These are phyloP conservation scores for Aelia acuminata DNA, from an alignment of 2,888 invertebrate genomes.

Conservation along the genomic window DNA sequence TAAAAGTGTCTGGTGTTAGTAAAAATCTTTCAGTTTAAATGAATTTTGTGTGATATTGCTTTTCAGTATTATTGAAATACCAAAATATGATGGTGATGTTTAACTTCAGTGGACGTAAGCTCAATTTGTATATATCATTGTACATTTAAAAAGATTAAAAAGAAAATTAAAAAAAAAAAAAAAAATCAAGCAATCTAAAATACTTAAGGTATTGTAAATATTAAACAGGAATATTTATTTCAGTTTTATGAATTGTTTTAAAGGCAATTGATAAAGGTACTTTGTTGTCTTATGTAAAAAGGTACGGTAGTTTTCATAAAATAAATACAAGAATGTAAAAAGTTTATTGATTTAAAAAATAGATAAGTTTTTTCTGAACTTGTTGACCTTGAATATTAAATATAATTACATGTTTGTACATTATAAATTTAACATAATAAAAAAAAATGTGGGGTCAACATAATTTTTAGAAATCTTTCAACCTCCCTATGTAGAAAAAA, in stretches of 20 bases:
- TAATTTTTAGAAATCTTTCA: constrained; percentile 46
- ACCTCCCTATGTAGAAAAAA: constrained; percentile 1
- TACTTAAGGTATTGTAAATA: constrained; percentile 63
- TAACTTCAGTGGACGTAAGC: constrained; percentile 63
- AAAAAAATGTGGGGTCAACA: constrained; percentile 61
- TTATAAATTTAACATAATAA: constrained; percentile 63
- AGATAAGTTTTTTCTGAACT: constrained; percentile 65
- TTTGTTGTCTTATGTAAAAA: constrained; percentile 64
- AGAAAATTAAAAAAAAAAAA: constrained; percentile 55
- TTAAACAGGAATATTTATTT: constrained; percentile 63
- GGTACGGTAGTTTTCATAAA: constrained; percentile 65
- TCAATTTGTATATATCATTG: constrained; percentile 64
- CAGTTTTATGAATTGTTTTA: constrained; percentile 60
- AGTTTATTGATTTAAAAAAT: constrained; percentile 66
- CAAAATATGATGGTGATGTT: constrained; percentile 63
- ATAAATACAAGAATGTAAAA: constrained; percentile 68
- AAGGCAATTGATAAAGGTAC: constrained; percentile 59
- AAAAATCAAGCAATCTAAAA: constrained; percentile 63
- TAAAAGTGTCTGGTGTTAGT: constrained; percentile 59
- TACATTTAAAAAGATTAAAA: constrained; percentile 58
- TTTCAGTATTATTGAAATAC: constrained; percentile 65
- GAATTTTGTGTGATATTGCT: constrained; percentile 65
- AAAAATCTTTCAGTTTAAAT: constrained; percentile 59
- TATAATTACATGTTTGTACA: constrained; percentile 64
- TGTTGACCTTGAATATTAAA: constrained; percentile 63